phyloP scores from a whole-genome alignment of 2,113 vertebrate genomes.

The Thalassarche chlororhynchos region DNA sequence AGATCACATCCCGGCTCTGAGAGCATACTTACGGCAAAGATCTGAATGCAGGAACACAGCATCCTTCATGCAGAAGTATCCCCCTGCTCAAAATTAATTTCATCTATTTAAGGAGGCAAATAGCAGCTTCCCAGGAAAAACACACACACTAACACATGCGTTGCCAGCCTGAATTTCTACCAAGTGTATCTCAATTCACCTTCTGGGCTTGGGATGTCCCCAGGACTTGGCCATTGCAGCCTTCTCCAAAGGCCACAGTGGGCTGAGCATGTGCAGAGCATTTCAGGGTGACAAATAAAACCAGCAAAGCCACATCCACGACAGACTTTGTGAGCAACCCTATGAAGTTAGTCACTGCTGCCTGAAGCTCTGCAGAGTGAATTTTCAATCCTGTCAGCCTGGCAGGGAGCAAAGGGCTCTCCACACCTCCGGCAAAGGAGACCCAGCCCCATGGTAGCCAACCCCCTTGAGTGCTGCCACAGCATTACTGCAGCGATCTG shows the following conservation, averaged over 20 bases:
- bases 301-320: neutral
- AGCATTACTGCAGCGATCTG: neutral
- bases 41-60: neutral
- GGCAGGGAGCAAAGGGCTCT: neutral
- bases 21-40: neutral
- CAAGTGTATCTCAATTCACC: neutral
- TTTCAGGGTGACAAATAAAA: neutral
- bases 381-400: neutral
- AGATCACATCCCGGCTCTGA: neutral
- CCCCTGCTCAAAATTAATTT: neutral
- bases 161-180: neutral
- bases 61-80: neutral
- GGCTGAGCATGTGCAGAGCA: neutral
- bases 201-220: neutral
- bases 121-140: neutral
- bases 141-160: neutral
- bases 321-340: neutral
- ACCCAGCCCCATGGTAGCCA: neutral
- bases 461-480: neutral
- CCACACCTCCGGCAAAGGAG: neutral
- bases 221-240: neutral
- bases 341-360: neutral
- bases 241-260: neutral
- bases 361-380: neutral
- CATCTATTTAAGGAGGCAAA: neutral